Conservation (phyloP, 2,113 vertebrate species). For the Tragelaphus scriptus region DNA sequence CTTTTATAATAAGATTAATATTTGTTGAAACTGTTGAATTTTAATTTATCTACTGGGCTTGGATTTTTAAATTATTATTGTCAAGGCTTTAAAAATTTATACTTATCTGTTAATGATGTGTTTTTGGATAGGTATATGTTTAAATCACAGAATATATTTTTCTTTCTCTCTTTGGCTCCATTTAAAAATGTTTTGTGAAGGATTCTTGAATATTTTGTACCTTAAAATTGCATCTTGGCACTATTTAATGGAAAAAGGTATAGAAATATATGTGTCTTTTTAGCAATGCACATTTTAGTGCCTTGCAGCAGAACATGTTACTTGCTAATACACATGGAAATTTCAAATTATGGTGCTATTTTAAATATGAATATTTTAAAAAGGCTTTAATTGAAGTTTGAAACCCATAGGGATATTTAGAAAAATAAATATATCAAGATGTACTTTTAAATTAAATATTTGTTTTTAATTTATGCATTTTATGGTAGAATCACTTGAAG, state of each 20-base stretch:
- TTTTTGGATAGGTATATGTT: neutral
- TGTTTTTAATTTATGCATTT: neutral
- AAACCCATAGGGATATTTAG: neutral
- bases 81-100: neutral
- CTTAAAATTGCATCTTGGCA: neutral
- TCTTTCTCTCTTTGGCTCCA: neutral
- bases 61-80: neutral
- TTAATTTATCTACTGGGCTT: neutral
- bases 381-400: neutral
- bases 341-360: neutral
- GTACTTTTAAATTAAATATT: neutral
- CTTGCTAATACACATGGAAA: neutral
- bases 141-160: neutral
- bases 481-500: neutral
- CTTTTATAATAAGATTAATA: neutral
- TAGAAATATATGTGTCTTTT: neutral
- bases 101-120: neutral
- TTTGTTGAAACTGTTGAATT: neutral
- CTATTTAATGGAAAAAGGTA: neutral
- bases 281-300: neutral
- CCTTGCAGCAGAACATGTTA: neutral
- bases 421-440: neutral
- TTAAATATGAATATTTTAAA: conserved; percentile 19
- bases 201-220: neutral
- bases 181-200: neutral